Percentiles rank a stretch among this genome's conserved stretches.
phyloP scores from a whole-genome alignment of 2,888 invertebrate species.

The Gortyna flavago region DNA sequence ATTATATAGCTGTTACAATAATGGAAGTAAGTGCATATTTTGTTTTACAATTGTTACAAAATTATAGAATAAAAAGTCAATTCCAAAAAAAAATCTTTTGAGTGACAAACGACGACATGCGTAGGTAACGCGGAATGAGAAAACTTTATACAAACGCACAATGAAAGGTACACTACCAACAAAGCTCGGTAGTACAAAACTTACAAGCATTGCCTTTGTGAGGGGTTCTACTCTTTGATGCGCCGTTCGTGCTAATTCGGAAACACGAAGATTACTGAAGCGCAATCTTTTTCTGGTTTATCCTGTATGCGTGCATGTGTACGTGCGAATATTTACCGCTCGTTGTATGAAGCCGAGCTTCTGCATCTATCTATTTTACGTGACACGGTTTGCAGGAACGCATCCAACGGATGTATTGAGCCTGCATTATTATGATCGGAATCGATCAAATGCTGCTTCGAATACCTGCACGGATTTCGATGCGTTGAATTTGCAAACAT shows the following conservation, averaged over 20 bases:
- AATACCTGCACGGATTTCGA: too few species aligned
- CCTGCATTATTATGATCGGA: slow-evolving; percentile 40
- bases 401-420: slow-evolving; percentile 32
- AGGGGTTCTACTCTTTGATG: neutral
- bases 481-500: neutral
- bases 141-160: neutral
- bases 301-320: neutral
- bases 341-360: neutral
- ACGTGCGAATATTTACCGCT: neutral
- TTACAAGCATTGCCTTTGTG: neutral
- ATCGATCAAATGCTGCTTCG: slow-evolving; percentile 21
- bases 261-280: neutral
- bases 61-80: neutral
- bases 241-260: neutral
- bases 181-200: neutral
- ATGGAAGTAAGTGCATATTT: neutral
- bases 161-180: neutral
- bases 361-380: neutral
- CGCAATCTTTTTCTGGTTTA: neutral
- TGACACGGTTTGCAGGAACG: slow-evolving; percentile 6
- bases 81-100: neutral
- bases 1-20: neutral
- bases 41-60: neutral
- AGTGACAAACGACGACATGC: neutral
- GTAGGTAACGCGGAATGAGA: neutral